Conservation (phyloP, 2,888 invertebrate genomes). For the Habrosyne pyritoides region DNA sequence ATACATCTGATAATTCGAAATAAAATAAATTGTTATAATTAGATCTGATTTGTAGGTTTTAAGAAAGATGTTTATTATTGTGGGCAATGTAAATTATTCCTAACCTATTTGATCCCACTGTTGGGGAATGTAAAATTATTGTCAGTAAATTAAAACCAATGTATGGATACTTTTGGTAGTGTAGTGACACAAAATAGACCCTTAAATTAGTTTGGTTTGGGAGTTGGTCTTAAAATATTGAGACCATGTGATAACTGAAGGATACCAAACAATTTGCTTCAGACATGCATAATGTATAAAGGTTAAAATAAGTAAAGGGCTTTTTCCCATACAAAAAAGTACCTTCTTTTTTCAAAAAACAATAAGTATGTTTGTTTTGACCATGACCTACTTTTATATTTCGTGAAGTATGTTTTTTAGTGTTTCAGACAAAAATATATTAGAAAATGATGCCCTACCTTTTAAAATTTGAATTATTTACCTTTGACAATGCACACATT, state of each 20-base stretch:
- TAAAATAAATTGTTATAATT: neutral
- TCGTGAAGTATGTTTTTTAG: neutral
- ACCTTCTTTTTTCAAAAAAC: neutral
- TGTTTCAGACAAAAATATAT: neutral
- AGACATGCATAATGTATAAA: neutral
- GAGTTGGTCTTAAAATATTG: neutral
- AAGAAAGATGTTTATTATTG: neutral
- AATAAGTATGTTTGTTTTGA: neutral
- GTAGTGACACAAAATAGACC: too few relatives aligned
- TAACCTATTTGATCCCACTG: too few relatives aligned
- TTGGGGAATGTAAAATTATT: too few relatives aligned
- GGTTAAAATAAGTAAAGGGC: neutral
- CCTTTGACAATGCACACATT: slow-evolving; percentile 6
- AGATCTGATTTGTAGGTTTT: slow-evolving; percentile 4
- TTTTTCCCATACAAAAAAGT: neutral
- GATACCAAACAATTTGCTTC: neutral
- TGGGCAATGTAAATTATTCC: neutral
- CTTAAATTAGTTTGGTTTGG: too few relatives aligned
- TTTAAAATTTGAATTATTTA: neutral
- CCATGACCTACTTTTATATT: neutral
- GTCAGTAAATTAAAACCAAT: too few relatives aligned
- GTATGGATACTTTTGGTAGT: too few relatives aligned
- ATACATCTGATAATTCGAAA: neutral
- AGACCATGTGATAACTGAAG: neutral
- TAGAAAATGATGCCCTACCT: neutral